Evolutionary conservation across 2,797 vertebrate genomes (phyloP).

Genomic region (Sebastolobus alascanus): DNA sequence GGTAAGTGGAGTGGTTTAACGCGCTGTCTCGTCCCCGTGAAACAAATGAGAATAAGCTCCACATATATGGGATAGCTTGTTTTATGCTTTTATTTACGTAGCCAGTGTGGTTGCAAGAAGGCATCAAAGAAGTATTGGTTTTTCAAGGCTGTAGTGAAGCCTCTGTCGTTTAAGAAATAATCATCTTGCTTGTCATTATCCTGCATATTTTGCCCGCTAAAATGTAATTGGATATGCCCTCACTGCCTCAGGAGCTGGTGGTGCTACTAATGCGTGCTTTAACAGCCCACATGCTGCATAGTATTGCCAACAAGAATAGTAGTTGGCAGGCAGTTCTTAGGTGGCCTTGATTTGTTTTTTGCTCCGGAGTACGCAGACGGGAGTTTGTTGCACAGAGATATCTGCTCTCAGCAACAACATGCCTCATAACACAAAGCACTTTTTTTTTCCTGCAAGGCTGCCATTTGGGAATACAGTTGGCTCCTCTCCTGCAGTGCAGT

Average conservation of each 20-base stretch:
- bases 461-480: slow-evolving; percentile 61
- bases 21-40: slow-evolving; percentile 3
- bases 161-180: slow-evolving; percentile 21
- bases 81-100: slow-evolving; percentile 10
- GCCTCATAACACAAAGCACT: slow-evolving; percentile 68
- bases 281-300: slow-evolving; percentile 60
- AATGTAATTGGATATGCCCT: slow-evolving; percentile 59
- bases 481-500: slow-evolving; percentile 62
- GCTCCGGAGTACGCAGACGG: slow-evolving; percentile 35
- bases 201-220: slow-evolving; percentile 54
- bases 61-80: slow-evolving; percentile 3
- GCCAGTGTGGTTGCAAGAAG: slow-evolving; percentile 22
- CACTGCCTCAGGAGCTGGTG: slow-evolving; percentile 54
- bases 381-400: slow-evolving; percentile 67
- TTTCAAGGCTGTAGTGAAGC: slow-evolving; percentile 34
- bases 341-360: slow-evolving; percentile 67
- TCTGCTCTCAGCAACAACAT: slow-evolving; percentile 65
- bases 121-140: slow-evolving; percentile 34
- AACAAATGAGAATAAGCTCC: slow-evolving; percentile 16
- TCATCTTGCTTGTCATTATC: slow-evolving; percentile 47
- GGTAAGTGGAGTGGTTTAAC: slow-evolving; percentile 86
- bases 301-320: slow-evolving; percentile 63
- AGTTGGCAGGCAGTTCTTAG: slow-evolving; percentile 69
- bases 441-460: slow-evolving; percentile 36
- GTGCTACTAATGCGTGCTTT: slow-evolving; percentile 48